phyloP scores from a whole-genome alignment of 2,888 invertebrate species.

The Heliconius charithonia region DNA sequence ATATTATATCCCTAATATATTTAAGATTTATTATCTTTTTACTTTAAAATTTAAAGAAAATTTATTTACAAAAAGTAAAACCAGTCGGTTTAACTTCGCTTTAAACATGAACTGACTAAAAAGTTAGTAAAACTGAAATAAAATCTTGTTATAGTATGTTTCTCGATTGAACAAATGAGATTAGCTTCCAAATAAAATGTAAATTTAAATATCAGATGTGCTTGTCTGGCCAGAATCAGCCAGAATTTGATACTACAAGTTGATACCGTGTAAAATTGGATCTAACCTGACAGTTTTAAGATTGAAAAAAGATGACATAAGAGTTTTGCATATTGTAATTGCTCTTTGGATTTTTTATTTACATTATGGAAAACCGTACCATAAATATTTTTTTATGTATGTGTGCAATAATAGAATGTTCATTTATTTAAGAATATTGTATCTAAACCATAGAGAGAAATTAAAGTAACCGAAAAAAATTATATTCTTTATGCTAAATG shows the following conservation, averaged over 20 bases:
- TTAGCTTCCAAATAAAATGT: conserved; percentile 23
- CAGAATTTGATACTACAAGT: conserved; percentile 19
- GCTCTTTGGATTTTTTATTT: not conserved
- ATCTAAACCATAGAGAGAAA: not conserved
- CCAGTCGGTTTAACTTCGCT: not conserved
- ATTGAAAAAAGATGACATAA: conserved; percentile 10
- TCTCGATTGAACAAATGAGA: conserved; percentile 18
- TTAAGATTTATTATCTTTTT: not conserved
- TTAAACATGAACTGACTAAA: not conserved
- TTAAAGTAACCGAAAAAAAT: not conserved
- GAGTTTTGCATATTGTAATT: not conserved
- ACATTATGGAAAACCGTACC: not conserved
- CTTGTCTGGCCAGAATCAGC: conserved; percentile 17
- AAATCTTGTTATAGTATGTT: conserved; percentile 16
- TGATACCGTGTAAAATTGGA: conserved; percentile 24
- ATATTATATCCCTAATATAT: not conserved
- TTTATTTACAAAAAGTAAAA: not conserved
- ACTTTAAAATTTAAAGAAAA: not conserved
- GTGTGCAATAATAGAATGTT: not conserved
- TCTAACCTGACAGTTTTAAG: conserved; percentile 13
- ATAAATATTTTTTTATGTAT: not conserved
- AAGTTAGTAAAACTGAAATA: conserved; percentile 12
- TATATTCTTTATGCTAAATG: not conserved
- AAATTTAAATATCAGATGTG: conserved; percentile 18
- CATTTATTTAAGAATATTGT: not conserved